Percentiles rank a stretch among this genome's conserved stretches.
These are phyloP conservation scores for Scolopax mira DNA, from an alignment of 2,113 vertebrate species.

Conservation along the genomic window DNA sequence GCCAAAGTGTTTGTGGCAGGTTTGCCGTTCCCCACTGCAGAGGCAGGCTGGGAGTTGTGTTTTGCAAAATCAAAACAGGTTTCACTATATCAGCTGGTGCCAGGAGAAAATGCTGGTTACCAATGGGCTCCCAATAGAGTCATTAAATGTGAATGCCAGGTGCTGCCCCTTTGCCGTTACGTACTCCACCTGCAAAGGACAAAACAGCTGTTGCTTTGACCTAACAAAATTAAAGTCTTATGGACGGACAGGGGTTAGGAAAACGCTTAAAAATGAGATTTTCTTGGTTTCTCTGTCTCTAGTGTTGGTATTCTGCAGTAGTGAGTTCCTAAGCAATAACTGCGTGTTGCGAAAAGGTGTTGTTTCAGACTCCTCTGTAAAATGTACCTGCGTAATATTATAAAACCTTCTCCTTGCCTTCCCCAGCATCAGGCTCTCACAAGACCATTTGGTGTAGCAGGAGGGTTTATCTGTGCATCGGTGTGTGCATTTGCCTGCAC, in stretches of 20 bases:
- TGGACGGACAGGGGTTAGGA: neutral
- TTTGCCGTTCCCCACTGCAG: neutral
- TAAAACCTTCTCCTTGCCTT: neutral
- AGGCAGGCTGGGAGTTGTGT: neutral
- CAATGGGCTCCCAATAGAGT: neutral
- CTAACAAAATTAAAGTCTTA: neutral
- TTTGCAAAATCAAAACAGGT: neutral
- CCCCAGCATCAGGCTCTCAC: neutral
- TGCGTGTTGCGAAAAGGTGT: fast-evolving
- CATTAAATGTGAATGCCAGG: neutral
- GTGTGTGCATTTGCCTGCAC: neutral
- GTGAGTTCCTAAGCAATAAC: neutral
- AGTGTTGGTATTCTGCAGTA: neutral
- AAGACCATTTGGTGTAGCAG: neutral
- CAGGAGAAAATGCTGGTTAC: neutral
- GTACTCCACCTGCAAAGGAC: neutral
- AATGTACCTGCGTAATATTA: neutral
- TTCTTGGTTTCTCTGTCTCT: neutral
- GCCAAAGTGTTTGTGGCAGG: neutral
- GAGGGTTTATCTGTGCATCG: neutral
- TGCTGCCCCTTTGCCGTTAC: neutral
- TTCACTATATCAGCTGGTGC: neutral
- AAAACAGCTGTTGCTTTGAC: neutral
- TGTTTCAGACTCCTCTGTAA: neutral
- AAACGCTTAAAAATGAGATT: neutral